A percentile compares a stretch with the other conserved stretches of the same genome.
These are phyloP conservation scores for Phragmatobia fuliginosa DNA, from an alignment of 2,888 invertebrate genomes.

Conservation along the genomic window DNA sequence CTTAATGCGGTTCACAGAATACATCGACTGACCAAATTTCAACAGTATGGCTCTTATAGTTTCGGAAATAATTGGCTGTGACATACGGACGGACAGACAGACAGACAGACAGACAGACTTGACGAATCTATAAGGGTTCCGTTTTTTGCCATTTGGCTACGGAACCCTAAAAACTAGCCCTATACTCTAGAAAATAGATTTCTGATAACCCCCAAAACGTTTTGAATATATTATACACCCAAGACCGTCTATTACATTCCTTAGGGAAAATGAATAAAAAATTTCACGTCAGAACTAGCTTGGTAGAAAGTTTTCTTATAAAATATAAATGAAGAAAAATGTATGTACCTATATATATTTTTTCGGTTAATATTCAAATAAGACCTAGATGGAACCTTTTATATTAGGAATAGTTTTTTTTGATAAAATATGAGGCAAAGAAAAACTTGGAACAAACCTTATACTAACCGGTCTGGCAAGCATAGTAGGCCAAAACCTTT, in stretches of 20 bases:
- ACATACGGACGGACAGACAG: too few species aligned
- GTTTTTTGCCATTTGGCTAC: too few species aligned
- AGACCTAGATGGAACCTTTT: neutral
- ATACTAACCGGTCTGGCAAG: too few species aligned
- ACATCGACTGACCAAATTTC: too few species aligned
- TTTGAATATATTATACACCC: conserved; percentile 5
- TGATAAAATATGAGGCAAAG: neutral
- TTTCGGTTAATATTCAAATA: neutral
- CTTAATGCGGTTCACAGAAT: too few species aligned
- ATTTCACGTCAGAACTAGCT: neutral
- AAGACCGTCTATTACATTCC: neutral
- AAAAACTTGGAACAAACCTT: too few species aligned
- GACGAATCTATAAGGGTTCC: too few species aligned
- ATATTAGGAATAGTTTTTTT: neutral
- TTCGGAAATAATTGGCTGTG: too few species aligned
- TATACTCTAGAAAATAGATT: neutral
- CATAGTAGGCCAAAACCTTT: too few species aligned
- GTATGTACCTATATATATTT: neutral
- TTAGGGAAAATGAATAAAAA: conserved; percentile 8
- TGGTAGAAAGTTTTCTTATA: neutral
- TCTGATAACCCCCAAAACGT: neutral
- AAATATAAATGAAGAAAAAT: neutral
- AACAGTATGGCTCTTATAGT: too few species aligned
- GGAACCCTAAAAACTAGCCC: neutral
- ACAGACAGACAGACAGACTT: too few species aligned